A percentile compares a stretch with the other conserved stretches of the same genome.
These are phyloP conservation scores for Catocala nupta DNA, from an alignment of 2,888 invertebrate genomes.

Conservation along the genomic window DNA sequence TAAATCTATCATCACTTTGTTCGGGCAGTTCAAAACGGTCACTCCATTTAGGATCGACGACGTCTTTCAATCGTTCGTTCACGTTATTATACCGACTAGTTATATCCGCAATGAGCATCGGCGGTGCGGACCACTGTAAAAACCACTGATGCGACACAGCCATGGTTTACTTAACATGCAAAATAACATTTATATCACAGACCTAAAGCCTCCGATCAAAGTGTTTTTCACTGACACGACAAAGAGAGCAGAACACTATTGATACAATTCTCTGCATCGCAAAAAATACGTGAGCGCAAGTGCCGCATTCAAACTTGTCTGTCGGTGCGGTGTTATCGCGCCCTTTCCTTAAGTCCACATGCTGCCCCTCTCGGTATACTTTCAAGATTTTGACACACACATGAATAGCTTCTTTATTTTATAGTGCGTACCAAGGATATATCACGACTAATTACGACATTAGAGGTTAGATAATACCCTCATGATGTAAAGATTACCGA, in stretches of 20 bases:
- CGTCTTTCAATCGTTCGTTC: slow-evolving; percentile 63
- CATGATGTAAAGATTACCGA: slow-evolving; percentile 17
- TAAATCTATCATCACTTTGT: slow-evolving; percentile 41
- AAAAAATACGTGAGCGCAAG: slow-evolving; percentile 68
- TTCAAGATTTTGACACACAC: slow-evolving; percentile 41
- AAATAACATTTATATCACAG: slow-evolving; percentile 48
- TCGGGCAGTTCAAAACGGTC: slow-evolving; percentile 43
- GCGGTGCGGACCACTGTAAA: slow-evolving; percentile 80
- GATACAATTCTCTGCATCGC: slow-evolving; percentile 56
- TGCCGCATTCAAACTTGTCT: slow-evolving; percentile 62
- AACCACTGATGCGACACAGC: slow-evolving; percentile 85
- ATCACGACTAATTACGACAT: slow-evolving; percentile 35
- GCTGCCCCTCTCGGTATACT: slow-evolving; percentile 57
- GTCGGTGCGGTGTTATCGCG: slow-evolving; percentile 52
- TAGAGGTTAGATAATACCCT: slow-evolving; percentile 23
- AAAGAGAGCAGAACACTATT: slow-evolving; percentile 48
- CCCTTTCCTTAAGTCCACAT: slow-evolving; percentile 58
- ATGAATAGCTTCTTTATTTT: slow-evolving; percentile 41
- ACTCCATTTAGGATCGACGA: slow-evolving; percentile 49
- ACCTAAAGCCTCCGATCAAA: slow-evolving; percentile 37
- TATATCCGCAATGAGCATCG: slow-evolving; percentile 72
- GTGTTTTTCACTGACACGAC: slow-evolving; percentile 40
- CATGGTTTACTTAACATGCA: slow-evolving; percentile 64
- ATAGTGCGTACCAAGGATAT: slow-evolving; percentile 29
- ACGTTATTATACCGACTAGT: slow-evolving; percentile 67